Evolutionary conservation across 2,888 invertebrate species (phyloP).

Genomic region (Yponomeuta sedellus): DNA sequence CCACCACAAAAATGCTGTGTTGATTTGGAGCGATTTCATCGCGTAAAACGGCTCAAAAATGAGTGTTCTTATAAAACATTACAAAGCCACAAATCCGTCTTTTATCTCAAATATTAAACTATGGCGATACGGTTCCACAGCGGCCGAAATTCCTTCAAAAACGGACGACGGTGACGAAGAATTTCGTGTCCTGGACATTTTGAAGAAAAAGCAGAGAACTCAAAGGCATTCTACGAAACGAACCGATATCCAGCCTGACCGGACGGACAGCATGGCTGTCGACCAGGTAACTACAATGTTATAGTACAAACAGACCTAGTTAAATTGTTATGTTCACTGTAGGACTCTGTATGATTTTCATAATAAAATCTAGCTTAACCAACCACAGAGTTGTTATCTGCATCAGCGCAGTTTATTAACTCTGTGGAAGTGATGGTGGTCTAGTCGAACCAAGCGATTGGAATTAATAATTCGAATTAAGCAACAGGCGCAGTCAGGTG

Average conservation of each 20-base stretch:
- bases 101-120: conserved; percentile 42
- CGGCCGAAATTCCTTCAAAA: conserved; percentile 41
- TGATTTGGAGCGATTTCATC: background rate
- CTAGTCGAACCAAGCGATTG: too few species aligned
- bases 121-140: conserved; percentile 60
- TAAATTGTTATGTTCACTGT: too few species aligned
- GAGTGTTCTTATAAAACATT: conserved; percentile 57
- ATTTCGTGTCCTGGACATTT: conserved; percentile 71
- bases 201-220: conserved; percentile 48
- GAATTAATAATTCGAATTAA: too few species aligned
- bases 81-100: conserved; percentile 37
- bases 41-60: conserved; percentile 33
- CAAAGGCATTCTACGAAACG: conserved; percentile 40
- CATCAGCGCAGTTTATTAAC: too few species aligned
- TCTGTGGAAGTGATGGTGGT: too few species aligned
- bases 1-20: background rate
- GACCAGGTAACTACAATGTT: conserved; percentile 47
- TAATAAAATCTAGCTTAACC: too few species aligned
- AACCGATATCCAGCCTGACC: conserved; percentile 58
- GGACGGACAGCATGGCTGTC: conserved; percentile 58
- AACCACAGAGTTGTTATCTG: too few species aligned
- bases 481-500: too few species aligned
- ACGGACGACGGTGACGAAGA: conserved; percentile 58
- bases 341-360: too few species aligned
- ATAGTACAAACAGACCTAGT: background rate